Evolutionary conservation across 2,888 invertebrate genomes (phyloP), one percentile per base, ranked within the genome.

Genomic region (Cheilosia soror): DNA sequence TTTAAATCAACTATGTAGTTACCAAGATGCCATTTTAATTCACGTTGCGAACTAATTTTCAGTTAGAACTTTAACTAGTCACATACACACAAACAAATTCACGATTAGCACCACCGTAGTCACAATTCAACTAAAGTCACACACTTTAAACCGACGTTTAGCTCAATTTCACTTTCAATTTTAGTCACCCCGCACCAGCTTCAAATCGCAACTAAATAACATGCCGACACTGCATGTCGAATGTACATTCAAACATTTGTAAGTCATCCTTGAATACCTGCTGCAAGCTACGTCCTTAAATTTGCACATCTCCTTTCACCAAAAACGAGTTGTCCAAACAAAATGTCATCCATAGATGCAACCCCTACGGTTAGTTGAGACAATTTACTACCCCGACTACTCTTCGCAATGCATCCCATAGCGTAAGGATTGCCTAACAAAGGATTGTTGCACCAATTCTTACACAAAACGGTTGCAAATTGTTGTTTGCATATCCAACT

Each of bases 381-480:
- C 27, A 68, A 85, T 85, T 85, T 85, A 85, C 85, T 72, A 85
- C 69, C 66, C 53, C 42, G 40, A 25, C 13, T 9, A 15, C 37
- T 2, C 29, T 65, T 51, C 5, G 13, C 51, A 78, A 42, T 44
- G 25, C 29, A 69, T 58, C 66, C 47, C 11, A 76, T 62, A 66
- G 71, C 6, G 72, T 65, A 77, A 80, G 76, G 68, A 85, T 76
- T 84, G 75, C 53, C 37, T 20, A 4, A 72, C 57, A 85, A 85
- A 85, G 85, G 85, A 85, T 85, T 85, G 85, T 81, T 85, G 77
- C 63, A 81, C 85, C 80, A 81, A 81, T 81, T 85, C 66, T 72
- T 72, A 58, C 40, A 85, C 76, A 85, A 85, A 85, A 77, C 80
- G 55, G 72, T 85, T 77, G 76, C 85, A 49, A 77, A 80, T 72